Percentiles rank a stretch among this genome's conserved stretches.
These are phyloP conservation scores for Lordiphosa stackelbergi DNA, from an alignment of 1,140 invertebrate genomes.

Conservation along the genomic window DNA sequence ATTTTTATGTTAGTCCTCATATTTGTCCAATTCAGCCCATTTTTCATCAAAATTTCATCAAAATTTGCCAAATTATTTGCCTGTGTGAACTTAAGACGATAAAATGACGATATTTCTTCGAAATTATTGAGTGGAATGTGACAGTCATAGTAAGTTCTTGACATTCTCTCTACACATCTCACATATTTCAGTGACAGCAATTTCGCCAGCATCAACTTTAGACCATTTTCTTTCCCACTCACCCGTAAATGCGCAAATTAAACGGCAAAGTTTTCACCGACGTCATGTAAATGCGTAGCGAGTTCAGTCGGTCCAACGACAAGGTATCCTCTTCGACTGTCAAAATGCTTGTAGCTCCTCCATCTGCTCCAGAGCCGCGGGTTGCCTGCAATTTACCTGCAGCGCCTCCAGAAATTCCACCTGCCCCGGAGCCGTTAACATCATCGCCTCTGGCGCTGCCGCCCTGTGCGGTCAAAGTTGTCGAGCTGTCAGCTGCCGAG, in stretches of 20 bases:
- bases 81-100: too few relatives aligned
- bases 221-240: slow-evolving; percentile 36
- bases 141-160: too few relatives aligned
- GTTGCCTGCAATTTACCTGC: slow-evolving; percentile 44
- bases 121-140: too few relatives aligned
- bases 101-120: too few relatives aligned
- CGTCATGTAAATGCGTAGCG: slow-evolving; percentile 75
- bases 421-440: slow-evolving; percentile 22
- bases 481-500: slow-evolving; percentile 45
- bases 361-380: slow-evolving; percentile 21
- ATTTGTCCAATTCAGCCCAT: too few relatives aligned
- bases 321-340: slow-evolving; percentile 73
- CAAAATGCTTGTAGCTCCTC: slow-evolving; percentile 55
- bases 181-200: too few relatives aligned
- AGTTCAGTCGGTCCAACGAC: slow-evolving; percentile 72
- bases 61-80: too few relatives aligned
- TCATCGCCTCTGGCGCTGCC: neutral
- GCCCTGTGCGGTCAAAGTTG: slow-evolving; percentile 57
- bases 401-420: slow-evolving; percentile 18
- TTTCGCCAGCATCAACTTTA: too few relatives aligned
- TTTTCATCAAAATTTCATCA: too few relatives aligned
- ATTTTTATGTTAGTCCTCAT: too few relatives aligned
- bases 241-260: slow-evolving; percentile 76
- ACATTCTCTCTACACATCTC: too few relatives aligned
- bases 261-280: slow-evolving; percentile 76